Conservation (phyloP, 2,888 invertebrate species). For the Megastigmus dorsalis region DNA sequence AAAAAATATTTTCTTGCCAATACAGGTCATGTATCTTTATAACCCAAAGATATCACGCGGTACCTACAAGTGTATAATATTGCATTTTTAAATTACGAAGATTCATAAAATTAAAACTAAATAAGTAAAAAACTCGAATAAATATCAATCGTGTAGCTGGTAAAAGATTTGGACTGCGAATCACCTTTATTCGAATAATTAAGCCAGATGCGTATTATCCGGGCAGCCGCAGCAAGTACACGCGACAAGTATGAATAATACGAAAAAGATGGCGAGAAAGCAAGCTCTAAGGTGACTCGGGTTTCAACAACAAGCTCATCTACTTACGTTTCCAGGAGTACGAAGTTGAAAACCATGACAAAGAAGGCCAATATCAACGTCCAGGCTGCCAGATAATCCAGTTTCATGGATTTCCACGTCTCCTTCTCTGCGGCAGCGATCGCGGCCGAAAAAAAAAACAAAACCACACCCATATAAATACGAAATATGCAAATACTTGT, state of each 20-base stretch:
- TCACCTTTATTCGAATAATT: constrained; percentile 43
- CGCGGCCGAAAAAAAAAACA: constrained; percentile 1
- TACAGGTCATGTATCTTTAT: too few species aligned
- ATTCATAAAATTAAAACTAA: too few species aligned
- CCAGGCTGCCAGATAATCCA: constrained; percentile 86
- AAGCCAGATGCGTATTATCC: constrained; percentile 23
- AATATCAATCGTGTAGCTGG: too few species aligned
- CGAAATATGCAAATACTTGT: not conserved
- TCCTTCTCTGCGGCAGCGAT: constrained; percentile 78
- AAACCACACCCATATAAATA: not conserved
- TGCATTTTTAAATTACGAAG: too few species aligned
- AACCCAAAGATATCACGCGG: too few species aligned
- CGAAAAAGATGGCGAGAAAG: constrained; percentile 5
- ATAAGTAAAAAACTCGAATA: too few species aligned
- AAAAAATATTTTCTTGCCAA: too few species aligned
- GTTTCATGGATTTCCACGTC: constrained; percentile 82
- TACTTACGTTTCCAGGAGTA: constrained; percentile 87
- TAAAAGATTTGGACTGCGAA: constrained; percentile 36
- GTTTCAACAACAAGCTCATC: constrained; percentile 10
- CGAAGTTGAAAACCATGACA: constrained; percentile 90
- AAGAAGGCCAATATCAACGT: constrained; percentile 88
- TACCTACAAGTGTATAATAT: too few species aligned
- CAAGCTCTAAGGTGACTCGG: constrained; percentile 12
- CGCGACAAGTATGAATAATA: constrained; percentile 41
- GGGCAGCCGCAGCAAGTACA: too few species aligned